These are phyloP conservation scores for Lepidothrix coronata DNA, from an alignment of 2,113 vertebrate genomes.

Conservation along the genomic window DNA sequence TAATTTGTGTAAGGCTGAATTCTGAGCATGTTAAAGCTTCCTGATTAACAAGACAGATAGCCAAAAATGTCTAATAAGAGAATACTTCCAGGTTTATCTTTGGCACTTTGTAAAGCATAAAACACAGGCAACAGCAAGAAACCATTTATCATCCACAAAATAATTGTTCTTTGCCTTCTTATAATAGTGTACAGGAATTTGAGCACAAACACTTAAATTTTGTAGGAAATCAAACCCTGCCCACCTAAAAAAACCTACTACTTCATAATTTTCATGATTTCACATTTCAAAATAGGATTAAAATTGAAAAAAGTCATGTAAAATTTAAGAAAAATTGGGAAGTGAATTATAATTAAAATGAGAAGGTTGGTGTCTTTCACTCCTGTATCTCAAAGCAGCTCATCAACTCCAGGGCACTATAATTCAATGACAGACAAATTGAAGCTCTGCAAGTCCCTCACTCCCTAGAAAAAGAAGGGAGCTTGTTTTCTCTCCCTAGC, in stretches of 20 bases:
- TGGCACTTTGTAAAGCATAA: neutral
- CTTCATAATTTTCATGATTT: neutral
- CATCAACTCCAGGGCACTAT: neutral
- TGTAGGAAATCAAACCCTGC: neutral
- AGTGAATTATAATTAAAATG: neutral
- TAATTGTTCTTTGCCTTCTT: neutral
- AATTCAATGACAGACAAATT: neutral
- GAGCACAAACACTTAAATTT: neutral
- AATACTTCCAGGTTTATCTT: neutral
- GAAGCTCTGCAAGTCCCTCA: neutral
- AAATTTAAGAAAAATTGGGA: neutral
- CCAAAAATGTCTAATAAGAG: neutral
- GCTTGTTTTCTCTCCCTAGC: neutral
- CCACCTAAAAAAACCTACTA: neutral
- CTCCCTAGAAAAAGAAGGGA: neutral
- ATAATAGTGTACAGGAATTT: neutral
- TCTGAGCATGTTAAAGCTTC: neutral
- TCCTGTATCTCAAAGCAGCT: neutral
- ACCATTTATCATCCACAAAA: neutral
- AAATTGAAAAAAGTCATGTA: neutral
- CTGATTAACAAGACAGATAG: neutral
- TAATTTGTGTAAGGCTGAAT: neutral
- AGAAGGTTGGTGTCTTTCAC: neutral
- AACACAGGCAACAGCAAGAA: neutral
- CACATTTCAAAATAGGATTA: neutral